phyloP scores from a whole-genome alignment of 2,797 vertebrate genomes.

The Tokudaia tokunoshimensis region DNA sequence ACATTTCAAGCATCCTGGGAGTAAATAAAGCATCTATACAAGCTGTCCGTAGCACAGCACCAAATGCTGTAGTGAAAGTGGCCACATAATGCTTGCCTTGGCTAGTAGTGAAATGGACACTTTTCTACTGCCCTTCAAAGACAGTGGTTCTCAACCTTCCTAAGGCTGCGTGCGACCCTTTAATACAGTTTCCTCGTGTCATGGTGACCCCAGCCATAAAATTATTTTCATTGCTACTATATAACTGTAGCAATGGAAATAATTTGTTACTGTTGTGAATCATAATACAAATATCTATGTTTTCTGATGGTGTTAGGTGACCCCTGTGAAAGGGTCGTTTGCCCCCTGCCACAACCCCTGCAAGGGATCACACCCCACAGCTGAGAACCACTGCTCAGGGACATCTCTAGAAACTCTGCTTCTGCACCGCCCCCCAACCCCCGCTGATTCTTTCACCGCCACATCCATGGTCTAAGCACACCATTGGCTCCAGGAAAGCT shows the following conservation, averaged over 20 bases:
- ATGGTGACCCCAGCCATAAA: not conserved
- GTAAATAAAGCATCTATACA: not conserved
- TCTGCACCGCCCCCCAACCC: not conserved
- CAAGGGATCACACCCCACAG: not conserved
- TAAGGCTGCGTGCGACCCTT: not conserved
- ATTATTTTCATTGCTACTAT: not conserved
- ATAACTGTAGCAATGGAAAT: not conserved
- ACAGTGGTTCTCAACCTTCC: not conserved
- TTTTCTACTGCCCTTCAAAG: not conserved
- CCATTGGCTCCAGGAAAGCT: not conserved
- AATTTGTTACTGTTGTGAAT: not conserved
- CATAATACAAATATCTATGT: not conserved
- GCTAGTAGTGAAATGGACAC: not conserved
- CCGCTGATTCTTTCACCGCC: not conserved
- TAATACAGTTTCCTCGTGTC: not conserved
- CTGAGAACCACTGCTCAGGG: not conserved
- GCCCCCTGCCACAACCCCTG: not conserved
- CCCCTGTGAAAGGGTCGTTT: not conserved
- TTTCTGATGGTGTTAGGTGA: not conserved
- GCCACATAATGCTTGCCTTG: not conserved
- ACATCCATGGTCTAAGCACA: not conserved
- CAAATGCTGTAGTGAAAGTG: rapidly evolving
- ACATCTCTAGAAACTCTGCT: not conserved
- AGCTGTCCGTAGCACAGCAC: not conserved
- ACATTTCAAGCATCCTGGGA: not conserved